phyloP scores from a whole-genome alignment of 2,113 vertebrate species.

The Excalfactoria chinensis region DNA sequence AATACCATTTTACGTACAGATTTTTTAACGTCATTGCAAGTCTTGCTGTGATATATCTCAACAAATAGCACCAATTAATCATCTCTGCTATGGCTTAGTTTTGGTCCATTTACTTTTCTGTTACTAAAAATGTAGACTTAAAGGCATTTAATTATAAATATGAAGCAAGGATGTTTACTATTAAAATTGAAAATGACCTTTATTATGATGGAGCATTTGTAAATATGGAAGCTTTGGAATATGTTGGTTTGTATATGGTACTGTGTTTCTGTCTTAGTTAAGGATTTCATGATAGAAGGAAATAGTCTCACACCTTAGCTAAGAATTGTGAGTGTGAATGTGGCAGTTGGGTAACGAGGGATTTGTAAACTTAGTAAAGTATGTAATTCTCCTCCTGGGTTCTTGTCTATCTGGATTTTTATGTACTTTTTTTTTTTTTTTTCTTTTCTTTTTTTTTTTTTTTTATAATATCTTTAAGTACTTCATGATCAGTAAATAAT shows the following conservation, averaged over 20 bases:
- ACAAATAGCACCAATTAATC: slow-evolving; percentile 47
- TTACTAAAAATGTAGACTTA: slow-evolving; percentile 22
- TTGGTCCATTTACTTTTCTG: slow-evolving; percentile 58
- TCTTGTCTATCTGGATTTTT: slow-evolving; percentile 59
- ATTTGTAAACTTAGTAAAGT: slow-evolving; percentile 58
- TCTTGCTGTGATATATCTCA: not conserved
- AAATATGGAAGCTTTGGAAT: slow-evolving; percentile 27
- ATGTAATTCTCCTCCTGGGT: slow-evolving; percentile 58
- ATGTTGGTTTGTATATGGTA: slow-evolving; percentile 14
- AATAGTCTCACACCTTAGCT: not conserved
- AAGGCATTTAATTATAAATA: slow-evolving; percentile 57
- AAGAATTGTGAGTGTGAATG: not conserved
- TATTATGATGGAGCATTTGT: not conserved
- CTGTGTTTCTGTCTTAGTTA: slow-evolving; percentile 4
- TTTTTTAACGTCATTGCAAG: not conserved
- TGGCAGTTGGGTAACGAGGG: slow-evolving; percentile 34
- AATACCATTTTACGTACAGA: not conserved
- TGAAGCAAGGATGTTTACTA: slow-evolving; percentile 44
- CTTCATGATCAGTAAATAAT: slow-evolving; percentile 82
- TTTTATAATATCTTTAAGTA: slow-evolving; percentile 62
- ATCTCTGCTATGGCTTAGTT: slow-evolving; percentile 34
- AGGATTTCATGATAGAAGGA: slow-evolving; percentile 31
- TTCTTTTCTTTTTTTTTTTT: slow-evolving; percentile 19
- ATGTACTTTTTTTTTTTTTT: slow-evolving; percentile 56
- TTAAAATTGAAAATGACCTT: not conserved